Evolutionary conservation across 1,140 invertebrate species (phyloP), one percentile per base, ranked within the genome.

Genomic region (Panagrolaimus sp.): DNA sequence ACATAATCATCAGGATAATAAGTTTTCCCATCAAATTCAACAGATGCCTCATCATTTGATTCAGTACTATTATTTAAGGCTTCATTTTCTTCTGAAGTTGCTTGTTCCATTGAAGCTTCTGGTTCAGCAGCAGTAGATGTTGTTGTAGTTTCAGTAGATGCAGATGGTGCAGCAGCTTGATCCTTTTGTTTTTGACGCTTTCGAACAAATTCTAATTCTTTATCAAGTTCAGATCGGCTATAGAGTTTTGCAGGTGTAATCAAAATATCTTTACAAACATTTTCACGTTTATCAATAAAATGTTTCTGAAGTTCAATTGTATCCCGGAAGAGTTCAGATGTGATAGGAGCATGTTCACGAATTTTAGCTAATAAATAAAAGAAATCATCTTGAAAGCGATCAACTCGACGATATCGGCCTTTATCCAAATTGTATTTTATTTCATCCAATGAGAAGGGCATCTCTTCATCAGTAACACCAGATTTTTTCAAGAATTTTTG

Each of bases 361-460:
- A 93, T 93, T 79, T 91, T 86, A 79, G 96, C 92, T 83, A 97
- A 89, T 74, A 95, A 92, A 9, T 90, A 88, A 83, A 98, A 98
- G 76, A 98, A 89, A 82, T 98, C 95, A 79, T 94, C 92, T 86
- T 98, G 96, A 84, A 98, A 98, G 61, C 89, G 87, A 84, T 98
- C 95, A 43, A 98, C 84, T 25, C 96, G 87, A 74, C 91, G 90
- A 82, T 98, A 98, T 14, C 92, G 87, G 8, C 92, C 91, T 80
- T 71, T 84, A 70, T 87, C 85, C 25, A 87, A 70, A 74, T 86
- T 86, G 66, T 81, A 83, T 75, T 87, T 87, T 16, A 87, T 85
- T 66, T 85, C 81, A 74, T 87, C 86, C 72, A 87, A 82, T 47
- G 84, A 84, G 51, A 86, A 72, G 7, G 84, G 81, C 70, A 70